A percentile compares a stretch with the other conserved stretches of the same genome.
These are phyloP conservation scores for Seira sanloemensis DNA, from an alignment of 2,888 invertebrate genomes.

Conservation along the genomic window DNA sequence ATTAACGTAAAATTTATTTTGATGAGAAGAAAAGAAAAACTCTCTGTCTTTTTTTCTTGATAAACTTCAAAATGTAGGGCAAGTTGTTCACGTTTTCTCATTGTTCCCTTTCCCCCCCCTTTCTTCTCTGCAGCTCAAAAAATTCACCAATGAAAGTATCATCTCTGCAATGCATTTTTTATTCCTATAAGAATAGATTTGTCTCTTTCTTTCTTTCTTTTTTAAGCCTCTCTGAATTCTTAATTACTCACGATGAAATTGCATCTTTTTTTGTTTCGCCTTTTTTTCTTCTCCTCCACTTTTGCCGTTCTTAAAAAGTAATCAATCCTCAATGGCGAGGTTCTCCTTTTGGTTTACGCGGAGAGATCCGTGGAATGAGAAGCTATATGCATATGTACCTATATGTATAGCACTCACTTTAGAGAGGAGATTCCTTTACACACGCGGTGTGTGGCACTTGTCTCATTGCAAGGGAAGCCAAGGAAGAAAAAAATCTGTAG, in stretches of 20 bases:
- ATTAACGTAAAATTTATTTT: not conserved
- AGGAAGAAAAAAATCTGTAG: not conserved
- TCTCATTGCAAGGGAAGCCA: conserved; percentile 7
- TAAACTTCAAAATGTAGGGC: not conserved
- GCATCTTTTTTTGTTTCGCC: conserved; percentile 50
- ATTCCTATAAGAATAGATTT: too few relatives aligned
- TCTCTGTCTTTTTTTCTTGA: not conserved
- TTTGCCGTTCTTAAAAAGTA: not conserved
- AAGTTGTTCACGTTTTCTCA: not conserved
- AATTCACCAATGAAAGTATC: too few relatives aligned
- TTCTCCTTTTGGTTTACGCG: too few relatives aligned
- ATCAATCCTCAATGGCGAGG: not conserved
- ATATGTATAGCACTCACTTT: too few relatives aligned
- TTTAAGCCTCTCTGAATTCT: conserved; percentile 43
- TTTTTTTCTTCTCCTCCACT: not conserved
- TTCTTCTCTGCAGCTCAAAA: too few relatives aligned
- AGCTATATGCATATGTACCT: too few relatives aligned
- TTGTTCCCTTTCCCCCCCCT: too few relatives aligned
- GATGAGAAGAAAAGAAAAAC: too few relatives aligned
- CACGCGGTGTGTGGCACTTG: conserved; percentile 57
- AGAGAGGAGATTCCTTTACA: conserved; percentile 17
- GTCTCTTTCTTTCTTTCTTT: not conserved
- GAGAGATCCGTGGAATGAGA: too few relatives aligned
- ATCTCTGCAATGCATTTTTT: not conserved
- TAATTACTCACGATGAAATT: conserved; percentile 62